Evolutionary conservation across 2,797 vertebrate species (phyloP).

Genomic region (Melanotaenia parkinsoni): DNA sequence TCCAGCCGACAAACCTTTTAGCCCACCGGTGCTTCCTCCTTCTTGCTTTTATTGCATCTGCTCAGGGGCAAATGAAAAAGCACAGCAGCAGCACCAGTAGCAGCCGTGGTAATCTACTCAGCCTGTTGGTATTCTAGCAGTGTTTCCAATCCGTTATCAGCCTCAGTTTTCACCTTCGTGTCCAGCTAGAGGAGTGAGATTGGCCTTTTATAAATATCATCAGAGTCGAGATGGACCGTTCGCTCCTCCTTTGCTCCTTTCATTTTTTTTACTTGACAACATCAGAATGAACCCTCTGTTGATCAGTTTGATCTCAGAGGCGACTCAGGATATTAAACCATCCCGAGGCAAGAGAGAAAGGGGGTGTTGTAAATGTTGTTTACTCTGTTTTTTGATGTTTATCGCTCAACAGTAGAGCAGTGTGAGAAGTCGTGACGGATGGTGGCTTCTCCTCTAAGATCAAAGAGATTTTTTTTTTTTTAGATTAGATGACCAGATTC

Average conservation of each 20-base stretch:
- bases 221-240: slow-evolving; percentile 35
- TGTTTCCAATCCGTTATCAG: slow-evolving; percentile 63
- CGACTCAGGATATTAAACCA: slow-evolving; percentile 58
- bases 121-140: slow-evolving; percentile 69
- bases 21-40: slow-evolving; percentile 31
- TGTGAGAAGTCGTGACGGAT: slow-evolving; percentile 11
- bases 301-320: slow-evolving; percentile 55
- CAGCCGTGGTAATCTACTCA: slow-evolving; percentile 59
- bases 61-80: slow-evolving; percentile 57
- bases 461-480: slow-evolving; percentile 32
- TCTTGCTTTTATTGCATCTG: slow-evolving; percentile 62
- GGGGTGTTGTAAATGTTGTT: slow-evolving; percentile 57
- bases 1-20: slow-evolving; percentile 57
- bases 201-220: slow-evolving; percentile 55
- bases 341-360: neutral
- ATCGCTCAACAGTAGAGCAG: slow-evolving; percentile 24
- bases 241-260: slow-evolving; percentile 34
- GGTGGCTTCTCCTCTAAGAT: slow-evolving; percentile 20
- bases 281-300: slow-evolving; percentile 38
- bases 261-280: slow-evolving; percentile 66
- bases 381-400: slow-evolving; percentile 43
- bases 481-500: slow-evolving; percentile 38
- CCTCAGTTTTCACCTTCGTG: slow-evolving; percentile 61
- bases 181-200: slow-evolving; percentile 57
- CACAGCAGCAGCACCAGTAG: slow-evolving; percentile 35